Base-by-base conservation (phyloP, 2,888 invertebrate species). In the Dynastes hyllus region DNA sequence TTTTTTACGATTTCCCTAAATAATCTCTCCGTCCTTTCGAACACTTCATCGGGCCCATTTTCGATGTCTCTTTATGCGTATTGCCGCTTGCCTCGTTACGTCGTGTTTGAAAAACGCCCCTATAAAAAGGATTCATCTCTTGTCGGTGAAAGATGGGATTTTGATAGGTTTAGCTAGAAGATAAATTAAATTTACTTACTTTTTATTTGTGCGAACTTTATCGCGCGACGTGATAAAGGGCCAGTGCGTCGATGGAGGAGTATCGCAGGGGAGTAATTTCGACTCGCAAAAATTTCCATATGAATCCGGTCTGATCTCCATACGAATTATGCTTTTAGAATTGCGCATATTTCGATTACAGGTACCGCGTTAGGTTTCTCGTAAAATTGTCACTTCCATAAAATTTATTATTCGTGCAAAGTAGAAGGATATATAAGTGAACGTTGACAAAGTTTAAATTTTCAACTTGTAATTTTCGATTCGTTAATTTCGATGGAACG, bases 131-230 rank as follows among this genome's bases (percentile, higher is more conserved):
- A 75, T 61, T 22, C 9, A 55, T 45, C 40, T 58, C 61, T 45
- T 55, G 40, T 58, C 61, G 45, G 45, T 40, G 73, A 75, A 61
- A 75, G 61, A 75, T 75, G 61, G 73, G 58, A 27, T 75, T 75
- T 75, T 75, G 73, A 75, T 75, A 75, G 73, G 73, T 75, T 75
- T 58, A 61, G 73, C 45, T 61, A 22, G 40, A 27, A 75, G 73
- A 75, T 75, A 75, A 75, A 75, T 75, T 75, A 61, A 75, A 75
- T 75, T 75, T 61, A 61, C 61, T 75, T 61, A 45, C 58, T 73
- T 75, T 75, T 75, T 69, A 69, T 69, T 51, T 13, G 22, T 13
- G 29, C 69, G 27, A 51, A 69, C 69, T 69, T 69, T 51, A 69
- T 69, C 69, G 51, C 29, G 53, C 22, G 63, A 29, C 2, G 9